Evolutionary conservation across 2,113 vertebrate genomes (phyloP).

Genomic region (Rana temporaria): DNA sequence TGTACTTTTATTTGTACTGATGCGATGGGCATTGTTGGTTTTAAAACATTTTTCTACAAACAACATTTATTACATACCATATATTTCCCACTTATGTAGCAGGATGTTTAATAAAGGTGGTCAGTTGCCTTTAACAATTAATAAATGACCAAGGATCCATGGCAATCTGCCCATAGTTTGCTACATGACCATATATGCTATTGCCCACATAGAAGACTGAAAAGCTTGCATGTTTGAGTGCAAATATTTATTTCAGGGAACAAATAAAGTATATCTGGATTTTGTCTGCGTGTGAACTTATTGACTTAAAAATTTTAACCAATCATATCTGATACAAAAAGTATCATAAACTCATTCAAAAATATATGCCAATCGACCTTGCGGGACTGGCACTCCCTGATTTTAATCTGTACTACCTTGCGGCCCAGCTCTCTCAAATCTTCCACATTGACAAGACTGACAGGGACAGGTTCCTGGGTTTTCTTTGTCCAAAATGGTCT

Average conservation of each 20-base stretch:
- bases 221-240: conserved; percentile 20
- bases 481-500: too few species aligned
- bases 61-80: too few species aligned
- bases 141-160: background rate
- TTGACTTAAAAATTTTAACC: too few species aligned
- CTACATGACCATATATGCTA: background rate
- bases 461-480: too few species aligned
- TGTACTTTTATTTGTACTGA: conserved; percentile 1
- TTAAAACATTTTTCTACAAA: background rate
- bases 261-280: conserved; percentile 37
- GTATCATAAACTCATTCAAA: too few species aligned
- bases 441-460: too few species aligned
- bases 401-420: too few species aligned
- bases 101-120: background rate
- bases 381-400: too few species aligned
- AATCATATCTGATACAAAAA: too few species aligned
- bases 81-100: too few species aligned
- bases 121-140: background rate
- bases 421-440: too few species aligned
- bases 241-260: conserved; percentile 52
- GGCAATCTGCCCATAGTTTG: background rate
- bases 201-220: background rate
- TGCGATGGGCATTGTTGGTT: background rate
- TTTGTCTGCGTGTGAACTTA: background rate
- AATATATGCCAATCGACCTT: too few species aligned